Conservation (phyloP, 1,140 invertebrate species). For the Drosophila punjabiensis region DNA sequence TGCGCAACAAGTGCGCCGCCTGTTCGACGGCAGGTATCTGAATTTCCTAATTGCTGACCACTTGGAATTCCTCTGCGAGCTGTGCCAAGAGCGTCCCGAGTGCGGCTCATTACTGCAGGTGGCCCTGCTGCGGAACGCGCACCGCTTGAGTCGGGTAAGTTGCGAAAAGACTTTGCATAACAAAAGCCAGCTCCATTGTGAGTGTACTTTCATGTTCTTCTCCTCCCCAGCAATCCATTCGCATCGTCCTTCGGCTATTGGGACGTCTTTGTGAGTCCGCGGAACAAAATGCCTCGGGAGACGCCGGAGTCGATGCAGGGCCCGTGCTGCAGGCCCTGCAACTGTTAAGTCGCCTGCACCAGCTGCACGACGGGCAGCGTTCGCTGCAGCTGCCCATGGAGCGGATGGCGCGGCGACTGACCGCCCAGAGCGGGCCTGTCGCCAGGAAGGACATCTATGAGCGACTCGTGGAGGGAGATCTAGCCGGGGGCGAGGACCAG, state of each 20-base stretch:
- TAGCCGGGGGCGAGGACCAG: slow-evolving; percentile 64
- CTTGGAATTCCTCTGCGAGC: slow-evolving; percentile 81
- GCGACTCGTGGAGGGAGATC: slow-evolving; percentile 49
- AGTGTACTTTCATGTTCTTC: background rate
- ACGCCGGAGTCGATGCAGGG: slow-evolving; percentile 14
- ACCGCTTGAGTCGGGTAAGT: slow-evolving; percentile 66
- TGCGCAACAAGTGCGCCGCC: slow-evolving; percentile 80
- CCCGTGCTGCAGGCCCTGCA: slow-evolving; percentile 52
- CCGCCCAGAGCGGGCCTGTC: slow-evolving; percentile 37
- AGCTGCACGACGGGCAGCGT: slow-evolving; percentile 63
- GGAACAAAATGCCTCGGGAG: slow-evolving; percentile 8
- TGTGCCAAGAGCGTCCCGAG: slow-evolving; percentile 74
- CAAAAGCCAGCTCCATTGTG: slow-evolving; percentile 47
- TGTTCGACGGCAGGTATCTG: slow-evolving; percentile 73
- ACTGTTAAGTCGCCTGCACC: slow-evolving; percentile 70
- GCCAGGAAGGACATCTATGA: slow-evolving; percentile 57
- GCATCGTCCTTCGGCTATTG: slow-evolving; percentile 63
- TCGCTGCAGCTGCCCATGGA: slow-evolving; percentile 62
- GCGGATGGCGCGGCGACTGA: slow-evolving; percentile 53
- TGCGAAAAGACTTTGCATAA: slow-evolving; percentile 55
- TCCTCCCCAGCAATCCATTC: slow-evolving; percentile 63
- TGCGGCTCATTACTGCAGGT: slow-evolving; percentile 78
- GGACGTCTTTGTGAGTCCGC: slow-evolving; percentile 48
- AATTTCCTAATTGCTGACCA: slow-evolving; percentile 85
- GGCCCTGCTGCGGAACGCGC: slow-evolving; percentile 56